Conservation (phyloP, 2,113 vertebrate genomes). For the Microcebus murinus region DNA sequence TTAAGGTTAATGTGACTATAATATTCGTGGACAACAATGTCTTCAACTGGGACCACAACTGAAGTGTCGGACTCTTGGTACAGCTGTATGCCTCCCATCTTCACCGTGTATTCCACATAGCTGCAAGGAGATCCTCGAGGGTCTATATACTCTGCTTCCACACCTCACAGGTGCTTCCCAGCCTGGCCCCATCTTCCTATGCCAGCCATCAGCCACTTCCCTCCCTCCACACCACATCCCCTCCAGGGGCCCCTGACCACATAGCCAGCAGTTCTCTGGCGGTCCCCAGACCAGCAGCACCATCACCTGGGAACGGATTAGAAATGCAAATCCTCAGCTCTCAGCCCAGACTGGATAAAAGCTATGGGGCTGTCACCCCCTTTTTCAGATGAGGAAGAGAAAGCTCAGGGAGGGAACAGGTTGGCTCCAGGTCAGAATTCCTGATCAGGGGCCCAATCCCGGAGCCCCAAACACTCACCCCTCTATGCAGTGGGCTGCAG, state of each 20-base stretch:
- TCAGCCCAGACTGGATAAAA: background rate
- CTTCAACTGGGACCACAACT: background rate
- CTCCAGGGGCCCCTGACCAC: background rate
- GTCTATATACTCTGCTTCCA: background rate
- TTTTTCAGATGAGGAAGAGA: background rate
- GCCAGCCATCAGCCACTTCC: background rate
- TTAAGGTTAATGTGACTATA: fast-evolving
- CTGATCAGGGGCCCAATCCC: background rate
- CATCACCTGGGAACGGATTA: background rate
- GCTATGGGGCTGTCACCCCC: background rate
- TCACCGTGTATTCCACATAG: background rate
- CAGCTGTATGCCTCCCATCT: background rate
- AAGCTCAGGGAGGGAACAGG: background rate
- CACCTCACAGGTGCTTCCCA: background rate
- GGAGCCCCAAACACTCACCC: slow-evolving; percentile 53
- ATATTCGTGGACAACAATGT: slow-evolving; percentile 40
- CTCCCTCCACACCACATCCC: background rate
- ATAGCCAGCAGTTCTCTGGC: background rate
- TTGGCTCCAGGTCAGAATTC: background rate
- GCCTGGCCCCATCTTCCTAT: background rate
- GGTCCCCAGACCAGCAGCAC: background rate
- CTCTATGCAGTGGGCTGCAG: slow-evolving; percentile 60
- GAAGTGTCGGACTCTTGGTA: fast-evolving
- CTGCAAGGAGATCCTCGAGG: slow-evolving; percentile 14
- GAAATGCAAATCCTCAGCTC: background rate